Evolutionary conservation across 92 coral and sea anemone genomes (phyloP), one percentile per base, ranked within the genome.

Genomic region (Epizoanthus fatuus): DNA sequence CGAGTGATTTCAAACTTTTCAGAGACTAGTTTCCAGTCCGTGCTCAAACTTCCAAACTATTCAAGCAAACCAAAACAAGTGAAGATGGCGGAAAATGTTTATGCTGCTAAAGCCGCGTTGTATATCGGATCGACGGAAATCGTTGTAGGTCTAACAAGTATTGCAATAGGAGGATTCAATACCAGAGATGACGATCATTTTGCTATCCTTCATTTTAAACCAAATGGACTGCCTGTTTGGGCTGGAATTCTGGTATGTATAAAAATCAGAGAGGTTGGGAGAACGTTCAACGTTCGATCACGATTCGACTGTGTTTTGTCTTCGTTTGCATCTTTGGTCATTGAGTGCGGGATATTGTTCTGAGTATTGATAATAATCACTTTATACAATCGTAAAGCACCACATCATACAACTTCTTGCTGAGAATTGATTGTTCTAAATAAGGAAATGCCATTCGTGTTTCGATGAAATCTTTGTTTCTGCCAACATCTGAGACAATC

Each of bases 151-250:
- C 84, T 94, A 4, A 83, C 90, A 69, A 85, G 95, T 53, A 88
- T 94, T 39, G 98, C 89, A 2, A 93, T 94, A 37, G 98, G 98
- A 64, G 98, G 92, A 17, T 94, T 87, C 73, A 94, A 86, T 54
- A 92, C 95, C 19, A 90, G 90, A 44, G 89, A 94, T 25, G 93
- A 92, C 55, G 91, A 94, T 44, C 98, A 94, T 75, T 76, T 86
- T 3, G 98, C 93, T 12, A 80, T 94, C 22, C 86, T 92, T 42
- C 76, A 87, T 40, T 92, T 94, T 73, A 87, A 94, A 85, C 91
- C 98, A 53, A 89, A 92, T 35, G 98, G 98, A 14, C 83, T 94
- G 14, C 98, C 98, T 14, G 92, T 94, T 14, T 94, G 98, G 98
- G 91, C 91, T 7, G 98, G 98, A 57, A 89, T 92, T 66, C 72